Evolutionary conservation across 2,113 vertebrate species (phyloP).

Genomic region (Rhinolophus ferrumequinum): DNA sequence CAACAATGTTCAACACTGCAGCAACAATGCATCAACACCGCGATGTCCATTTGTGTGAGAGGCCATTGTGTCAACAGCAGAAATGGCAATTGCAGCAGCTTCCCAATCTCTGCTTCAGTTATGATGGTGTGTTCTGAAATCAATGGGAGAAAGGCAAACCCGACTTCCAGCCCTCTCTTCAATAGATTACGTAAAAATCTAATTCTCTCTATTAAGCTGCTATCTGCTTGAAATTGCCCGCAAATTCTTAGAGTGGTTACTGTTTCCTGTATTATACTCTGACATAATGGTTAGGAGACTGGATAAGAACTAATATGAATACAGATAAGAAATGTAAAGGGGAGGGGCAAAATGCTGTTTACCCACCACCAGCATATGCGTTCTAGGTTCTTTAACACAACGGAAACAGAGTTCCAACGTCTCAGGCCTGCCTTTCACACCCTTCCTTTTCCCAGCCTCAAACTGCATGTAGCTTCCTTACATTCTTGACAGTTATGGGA

Average conservation of each 20-base stretch:
- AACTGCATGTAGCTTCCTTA: accelerated
- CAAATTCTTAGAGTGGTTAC: neutral
- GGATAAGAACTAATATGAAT: neutral
- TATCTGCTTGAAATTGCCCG: neutral
- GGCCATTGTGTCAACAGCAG: neutral
- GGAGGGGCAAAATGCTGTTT: neutral
- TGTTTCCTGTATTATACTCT: neutral
- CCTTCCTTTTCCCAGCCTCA: neutral
- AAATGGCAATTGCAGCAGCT: neutral
- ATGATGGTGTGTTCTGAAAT: neutral
- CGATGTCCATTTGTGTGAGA: neutral
- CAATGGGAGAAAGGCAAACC: neutral
- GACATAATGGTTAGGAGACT: neutral
- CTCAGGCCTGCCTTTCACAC: accelerated
- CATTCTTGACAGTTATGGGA: neutral
- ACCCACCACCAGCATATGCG: neutral
- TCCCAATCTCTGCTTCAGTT: neutral
- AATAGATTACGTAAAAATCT: neutral
- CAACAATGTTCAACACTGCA: neutral
- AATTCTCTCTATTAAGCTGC: neutral
- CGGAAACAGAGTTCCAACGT: neutral
- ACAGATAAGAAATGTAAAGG: neutral
- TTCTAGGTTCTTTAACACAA: neutral
- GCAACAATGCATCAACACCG: no score
- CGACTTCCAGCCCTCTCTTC: neutral